Evolutionary conservation across 2,797 vertebrate genomes (phyloP), one percentile per base, ranked within the genome.

Genomic region (Enteromius paludinosus): DNA sequence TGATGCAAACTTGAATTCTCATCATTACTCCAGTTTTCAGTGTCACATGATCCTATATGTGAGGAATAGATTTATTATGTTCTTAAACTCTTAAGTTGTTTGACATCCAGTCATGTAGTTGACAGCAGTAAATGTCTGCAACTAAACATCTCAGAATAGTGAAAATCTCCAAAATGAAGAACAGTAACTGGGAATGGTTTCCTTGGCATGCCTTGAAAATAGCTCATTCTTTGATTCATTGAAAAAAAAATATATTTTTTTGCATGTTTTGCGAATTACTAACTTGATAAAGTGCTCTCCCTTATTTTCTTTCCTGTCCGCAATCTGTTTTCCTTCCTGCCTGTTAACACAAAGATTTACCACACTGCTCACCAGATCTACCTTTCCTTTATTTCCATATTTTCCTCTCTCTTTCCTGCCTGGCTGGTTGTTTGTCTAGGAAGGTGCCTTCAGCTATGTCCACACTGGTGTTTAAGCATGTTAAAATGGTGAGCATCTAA

Each of bases 291-390:
- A 82, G 25, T 49, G 59, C 64, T 81, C 6, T 65, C 11, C 8
- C 9, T 28, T 76, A 41, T 82, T 82, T 82, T 59, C 25, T 47
- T 76, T 69, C 38, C 81, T 68, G 35, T 59, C 52, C 35, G 64
- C 18, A 45, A 61, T 76, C 25, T 61, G 38, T 15, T 76, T 82
- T 76, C 73, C 81, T 82, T 82, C 81, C 81, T 69, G 81, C 28
- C 71, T 66, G 17, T 38, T 77, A 82, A 45, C 72, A 47, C 52
- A 75, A 76, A 69, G 64, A 82, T 82, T 82, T 82, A 82, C 81
- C 38, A 25, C 56, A 41, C 17, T 45, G 17, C 70, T 52, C 70
- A 62, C 30, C 45, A 65, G 70, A 15, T 41, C 20, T 25, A 65
- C 33, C 43, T 64, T 54, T 73, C 14, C 69, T 81, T 62, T 17